Evolutionary conservation across 2,888 invertebrate species (phyloP), one percentile per base, ranked within the genome.

Genomic region (Stictocephala bisonia): DNA sequence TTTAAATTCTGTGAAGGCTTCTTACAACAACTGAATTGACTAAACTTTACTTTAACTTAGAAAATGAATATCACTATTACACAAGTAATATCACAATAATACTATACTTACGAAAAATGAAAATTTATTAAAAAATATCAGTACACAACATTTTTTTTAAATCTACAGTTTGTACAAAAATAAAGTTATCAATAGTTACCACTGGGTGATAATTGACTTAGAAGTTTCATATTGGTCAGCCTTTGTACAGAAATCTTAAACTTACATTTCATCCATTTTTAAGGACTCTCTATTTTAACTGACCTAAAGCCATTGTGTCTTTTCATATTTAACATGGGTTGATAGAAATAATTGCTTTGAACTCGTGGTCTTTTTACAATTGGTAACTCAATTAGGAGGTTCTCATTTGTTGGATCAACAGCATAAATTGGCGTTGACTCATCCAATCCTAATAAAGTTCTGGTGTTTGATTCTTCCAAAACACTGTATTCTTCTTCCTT

Each of bases 401-500:
- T 35, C 26, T 71, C 70, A 29, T 71, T 58, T 3, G 29, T 29
- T 1, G 70, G 58, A 13, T 71, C 70, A 11, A 44, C 41, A 1
- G 44, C 58, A 26, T 58, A 71, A 22, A 58, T 60, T 1, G 68
- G 58, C 6, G 56, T 56, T 18, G 58, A 22, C 7, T 69, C 50
- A n/a, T 73, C 60, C 26, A 73, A 41, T 15, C 73, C 68, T 24
- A 73, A 56, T 6, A 73, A 26, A 7, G 29, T 31, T 56, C 70
- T 86, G 77, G 87, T 89, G 75, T 92, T 91, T 77, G 92, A 90
- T 76, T 89, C 85, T 73, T 92, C 92, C 66, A 91, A 87, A 79
- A 91, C 90, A 82, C 93, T 93, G 82, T 92, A 93, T 0, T 91
- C 86, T 74, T 90, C 89, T 79, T 91, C 91, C 56, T 90, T 86